These are phyloP conservation scores for Bos javanicus DNA, from an alignment of 2,113 vertebrate species.

Conservation along the genomic window DNA sequence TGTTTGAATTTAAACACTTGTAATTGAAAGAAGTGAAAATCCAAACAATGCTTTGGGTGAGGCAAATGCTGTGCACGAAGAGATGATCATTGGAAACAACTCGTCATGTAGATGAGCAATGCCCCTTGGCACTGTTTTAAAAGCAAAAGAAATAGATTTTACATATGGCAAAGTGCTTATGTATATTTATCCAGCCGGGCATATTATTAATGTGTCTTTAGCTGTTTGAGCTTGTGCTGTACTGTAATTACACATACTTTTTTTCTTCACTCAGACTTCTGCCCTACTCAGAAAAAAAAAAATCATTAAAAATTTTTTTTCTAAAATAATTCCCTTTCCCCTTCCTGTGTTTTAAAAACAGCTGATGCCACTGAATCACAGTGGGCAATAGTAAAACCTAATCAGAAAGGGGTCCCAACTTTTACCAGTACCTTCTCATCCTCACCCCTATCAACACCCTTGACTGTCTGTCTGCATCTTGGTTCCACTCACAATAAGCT, in stretches of 20 bases:
- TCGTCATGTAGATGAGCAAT: constrained; percentile 43
- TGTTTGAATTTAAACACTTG: constrained; percentile 62
- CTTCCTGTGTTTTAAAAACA: not conserved
- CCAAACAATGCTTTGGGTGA: constrained; percentile 48
- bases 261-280: not conserved
- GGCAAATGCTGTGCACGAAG: not conserved
- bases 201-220: constrained; percentile 58
- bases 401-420: not conserved
- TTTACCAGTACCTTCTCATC: not conserved
- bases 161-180: constrained; percentile 44
- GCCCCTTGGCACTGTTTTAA: constrained; percentile 44
- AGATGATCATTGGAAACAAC: constrained; percentile 54
- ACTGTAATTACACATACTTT: constrained; percentile 40
- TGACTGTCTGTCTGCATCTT: not conserved
- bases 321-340: not conserved
- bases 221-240: constrained; percentile 19
- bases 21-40: constrained; percentile 51
- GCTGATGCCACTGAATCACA: not conserved
- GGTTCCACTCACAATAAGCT: not conserved
- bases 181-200: constrained; percentile 25
- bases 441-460: not conserved
- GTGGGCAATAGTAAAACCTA: not conserved
- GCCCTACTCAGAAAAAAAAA: constrained; percentile 6
- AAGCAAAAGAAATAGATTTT: constrained; percentile 20
- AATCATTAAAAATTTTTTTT: not conserved